Evolutionary conservation across 1,140 invertebrate genomes (phyloP), one percentile per base, ranked within the genome.

Genomic region (Drosophila sproati): DNA sequence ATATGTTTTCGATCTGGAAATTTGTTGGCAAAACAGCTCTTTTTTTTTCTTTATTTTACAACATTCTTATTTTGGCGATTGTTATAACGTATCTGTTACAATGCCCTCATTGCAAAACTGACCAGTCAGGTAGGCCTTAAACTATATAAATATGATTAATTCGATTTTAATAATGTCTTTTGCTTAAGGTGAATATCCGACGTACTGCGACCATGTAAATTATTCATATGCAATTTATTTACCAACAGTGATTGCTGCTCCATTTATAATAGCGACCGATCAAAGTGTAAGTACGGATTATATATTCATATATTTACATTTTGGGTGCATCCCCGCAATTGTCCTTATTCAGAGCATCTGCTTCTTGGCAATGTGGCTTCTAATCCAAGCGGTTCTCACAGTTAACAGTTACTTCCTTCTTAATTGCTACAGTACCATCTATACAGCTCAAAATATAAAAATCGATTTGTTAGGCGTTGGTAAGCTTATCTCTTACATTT

Each of bases 291-390:
- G 66, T 56, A 39, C 1, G 3, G 2, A 5, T 2, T 12, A 6
- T 6, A 61, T n/a, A 2, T 31, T 4, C 28, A 20, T 35, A 12
- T 31, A 47, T 32, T 5, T 5, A 12, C 12, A 28, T 34, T 5
- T 29, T 34, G 20, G 20, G 20, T 20, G 20, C 20, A 20, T 20
- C 20, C 20, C 20, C 20, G 20, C 20, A 4, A 7, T 12, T 41
- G 7, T 10, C 2, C 31, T 8, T 28, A 0, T n/a, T 2, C 10
- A 77, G 74, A 73, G 61, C 35, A 34, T 41, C 5, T 56, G 37
- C 57, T 73, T 57, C 20, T 35, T 77, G 45, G 43, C 68, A 41
- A 64, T 70, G 76, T 80, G 71, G 64, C 61, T 73, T 5, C n/a
- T 63, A 0, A 29, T 56, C 8, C 41, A 73, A 5, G 31, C 32